A percentile compares a stretch with the other conserved stretches of the same genome.
phyloP scores from a whole-genome alignment of 2,888 invertebrate genomes.

The Empis stercorea region DNA sequence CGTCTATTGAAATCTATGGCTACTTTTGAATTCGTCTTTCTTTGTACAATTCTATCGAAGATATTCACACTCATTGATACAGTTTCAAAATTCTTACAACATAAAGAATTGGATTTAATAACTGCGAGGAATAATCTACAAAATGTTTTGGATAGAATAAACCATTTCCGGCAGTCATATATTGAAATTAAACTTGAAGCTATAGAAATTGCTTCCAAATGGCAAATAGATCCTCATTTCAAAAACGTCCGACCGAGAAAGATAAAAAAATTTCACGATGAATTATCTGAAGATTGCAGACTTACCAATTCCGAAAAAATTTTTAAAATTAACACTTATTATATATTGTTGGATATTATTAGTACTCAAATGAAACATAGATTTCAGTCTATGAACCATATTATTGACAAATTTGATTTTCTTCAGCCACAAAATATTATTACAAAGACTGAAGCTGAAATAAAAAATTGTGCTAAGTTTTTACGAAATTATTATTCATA shows the following conservation, averaged over 20 bases:
- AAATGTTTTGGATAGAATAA: neutral
- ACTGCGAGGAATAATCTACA: neutral
- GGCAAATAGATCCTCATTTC: neutral
- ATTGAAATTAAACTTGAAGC: neutral
- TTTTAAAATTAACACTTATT: neutral
- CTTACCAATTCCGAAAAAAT: neutral
- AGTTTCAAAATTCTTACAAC: neutral
- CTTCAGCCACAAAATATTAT: neutral
- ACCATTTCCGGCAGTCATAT: neutral
- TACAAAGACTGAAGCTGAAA: neutral
- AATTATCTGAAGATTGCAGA: neutral
- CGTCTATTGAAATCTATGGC: neutral
- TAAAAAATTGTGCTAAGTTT: conserved; percentile 1
- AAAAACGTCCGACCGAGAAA: neutral
- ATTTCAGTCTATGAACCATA: neutral
- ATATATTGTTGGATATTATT: neutral
- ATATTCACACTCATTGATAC: neutral
- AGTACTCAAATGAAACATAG: neutral
- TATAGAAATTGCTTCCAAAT: neutral
- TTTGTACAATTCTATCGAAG: neutral
- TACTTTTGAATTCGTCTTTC: conserved; percentile 1
- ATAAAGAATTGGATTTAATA: neutral
- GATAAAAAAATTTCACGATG: neutral
- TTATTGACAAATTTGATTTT: neutral
- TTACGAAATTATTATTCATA: neutral